These are phyloP conservation scores for Hyperoodon ampullatus DNA, from an alignment of 2,113 vertebrate species.

Conservation along the genomic window DNA sequence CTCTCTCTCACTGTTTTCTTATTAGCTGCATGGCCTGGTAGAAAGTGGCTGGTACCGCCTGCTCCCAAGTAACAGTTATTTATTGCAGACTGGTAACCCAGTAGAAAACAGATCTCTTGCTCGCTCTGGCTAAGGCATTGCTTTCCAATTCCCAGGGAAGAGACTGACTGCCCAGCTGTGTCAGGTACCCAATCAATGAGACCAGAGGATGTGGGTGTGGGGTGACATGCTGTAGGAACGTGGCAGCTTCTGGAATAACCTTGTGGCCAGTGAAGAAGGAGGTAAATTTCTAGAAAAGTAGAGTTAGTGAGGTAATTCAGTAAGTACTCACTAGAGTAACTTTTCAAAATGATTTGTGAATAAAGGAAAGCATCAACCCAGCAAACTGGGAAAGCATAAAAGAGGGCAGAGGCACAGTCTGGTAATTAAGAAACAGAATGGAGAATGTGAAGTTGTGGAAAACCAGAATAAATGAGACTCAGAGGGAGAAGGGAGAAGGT, in stretches of 20 bases:
- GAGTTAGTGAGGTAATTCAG: not conserved
- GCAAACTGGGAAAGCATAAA: constrained; percentile 21
- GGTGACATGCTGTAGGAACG: rapidly evolving
- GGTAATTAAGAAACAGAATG: constrained; percentile 57
- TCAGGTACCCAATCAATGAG: not conserved
- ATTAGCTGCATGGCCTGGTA: not conserved
- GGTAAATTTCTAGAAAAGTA: not conserved
- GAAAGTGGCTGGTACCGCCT: not conserved
- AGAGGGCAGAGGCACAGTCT: not conserved
- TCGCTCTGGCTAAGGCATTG: not conserved
- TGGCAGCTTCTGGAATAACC: not conserved
- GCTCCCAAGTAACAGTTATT: not conserved
- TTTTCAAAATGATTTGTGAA: constrained; percentile 47
- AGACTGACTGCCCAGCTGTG: not conserved
- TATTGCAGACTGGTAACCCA: not conserved
- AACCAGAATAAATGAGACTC: constrained; percentile 58
- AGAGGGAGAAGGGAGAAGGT: constrained; percentile 40
- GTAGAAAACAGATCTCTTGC: not conserved
- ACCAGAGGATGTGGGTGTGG: not conserved
- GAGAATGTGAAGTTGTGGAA: not conserved
- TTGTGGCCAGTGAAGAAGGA: not conserved
- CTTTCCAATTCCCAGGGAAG: not conserved
- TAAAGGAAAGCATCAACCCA: not conserved
- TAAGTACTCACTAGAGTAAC: constrained; percentile 50
- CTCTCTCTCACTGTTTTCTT: not conserved